Base-by-base conservation (phyloP, 2,888 invertebrate genomes). In the Tenthredo distinguenda region DNA sequence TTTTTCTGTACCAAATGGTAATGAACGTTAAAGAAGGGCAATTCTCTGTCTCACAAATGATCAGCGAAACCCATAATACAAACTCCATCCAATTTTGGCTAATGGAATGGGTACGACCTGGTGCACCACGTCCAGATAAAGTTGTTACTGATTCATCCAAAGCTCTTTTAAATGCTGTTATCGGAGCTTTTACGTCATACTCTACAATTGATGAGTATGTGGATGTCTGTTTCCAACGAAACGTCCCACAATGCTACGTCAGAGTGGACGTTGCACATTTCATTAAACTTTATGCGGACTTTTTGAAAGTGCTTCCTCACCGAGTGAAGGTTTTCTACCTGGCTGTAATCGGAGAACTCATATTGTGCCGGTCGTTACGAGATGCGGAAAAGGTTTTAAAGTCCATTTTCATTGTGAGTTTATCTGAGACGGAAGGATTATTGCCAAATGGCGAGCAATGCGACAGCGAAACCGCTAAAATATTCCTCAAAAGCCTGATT, bases 71-170 rank as follows among this genome's bases (percentile, higher is more conserved):
- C 2, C 88, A 89, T 7, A 79, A 84, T 18, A 87, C 87, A 0
- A 84, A 83, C n/a, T 68, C 62, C 0, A 89, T 88, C 12, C 87
- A 87, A 18, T 86, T 76, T 85, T 90, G 89, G 88, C 47, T 90
- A 0, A 85, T 85, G 84, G 85, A 86, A 40, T 89, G 89, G 88
- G 26, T 86, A 9, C 72, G 83, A 71, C 72, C 68, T 55, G 88
- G 88, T n/a, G 87, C 87, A 82, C 87, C 86, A 79, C 15, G 18
- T 26, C 89, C 88, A 43, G 85, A 84, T n/a, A 88, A 89, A 85
- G 86, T 88, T 9, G 86, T 88, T 21, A 84, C 65, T 1, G 88
- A 90, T 84, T 58, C 81, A 2, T 88, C 87, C 2, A 85, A 81
- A 65, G 89, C 89, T 31, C 68, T 89, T 7, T 68, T 88, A 10